Percentiles rank a stretch among this genome's conserved stretches.
These are phyloP conservation scores for Zygaena filipendulae DNA, from an alignment of 2,888 invertebrate species.

Conservation along the genomic window DNA sequence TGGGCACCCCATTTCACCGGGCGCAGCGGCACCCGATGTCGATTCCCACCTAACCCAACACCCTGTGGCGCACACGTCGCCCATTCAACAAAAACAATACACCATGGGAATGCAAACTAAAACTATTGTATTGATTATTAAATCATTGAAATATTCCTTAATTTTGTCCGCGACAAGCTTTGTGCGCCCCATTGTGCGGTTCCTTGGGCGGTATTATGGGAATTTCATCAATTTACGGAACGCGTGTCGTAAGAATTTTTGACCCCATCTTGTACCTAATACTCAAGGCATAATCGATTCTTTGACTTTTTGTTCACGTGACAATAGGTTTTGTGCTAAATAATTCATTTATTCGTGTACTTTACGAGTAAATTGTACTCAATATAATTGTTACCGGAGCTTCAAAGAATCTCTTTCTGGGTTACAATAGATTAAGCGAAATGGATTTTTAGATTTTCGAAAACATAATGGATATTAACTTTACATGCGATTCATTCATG, in stretches of 20 bases:
- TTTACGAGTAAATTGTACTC: constrained; percentile 30
- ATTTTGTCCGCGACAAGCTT: constrained; percentile 35
- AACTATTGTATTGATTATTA: constrained; percentile 64
- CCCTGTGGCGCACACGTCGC: constrained; percentile 35
- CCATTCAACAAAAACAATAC: constrained; percentile 53
- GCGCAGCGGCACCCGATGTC: constrained; percentile 43
- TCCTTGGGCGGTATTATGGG: constrained; percentile 58
- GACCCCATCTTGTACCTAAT: constrained; percentile 38
- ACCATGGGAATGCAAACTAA: constrained; percentile 54
- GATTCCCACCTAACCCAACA: constrained; percentile 41
- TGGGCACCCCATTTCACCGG: constrained; percentile 30
- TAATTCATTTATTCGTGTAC: constrained; percentile 41
- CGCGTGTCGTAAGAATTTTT: constrained; percentile 50
- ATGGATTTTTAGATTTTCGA: no score
- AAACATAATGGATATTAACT: no score
- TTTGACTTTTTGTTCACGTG: constrained; percentile 29
- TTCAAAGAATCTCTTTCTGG: constrained; percentile 9
- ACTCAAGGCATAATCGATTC: constrained; percentile 35
- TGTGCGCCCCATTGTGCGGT: constrained; percentile 38
- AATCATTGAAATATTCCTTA: constrained; percentile 54
- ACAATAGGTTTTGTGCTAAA: constrained; percentile 49
- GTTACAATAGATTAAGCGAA: no score
- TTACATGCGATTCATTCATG: no score
- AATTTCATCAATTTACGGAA: constrained; percentile 56
- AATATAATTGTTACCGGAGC: constrained; percentile 49